Conservation (phyloP, 2,113 vertebrate species). For the Shinisaurus crocodilurus region DNA sequence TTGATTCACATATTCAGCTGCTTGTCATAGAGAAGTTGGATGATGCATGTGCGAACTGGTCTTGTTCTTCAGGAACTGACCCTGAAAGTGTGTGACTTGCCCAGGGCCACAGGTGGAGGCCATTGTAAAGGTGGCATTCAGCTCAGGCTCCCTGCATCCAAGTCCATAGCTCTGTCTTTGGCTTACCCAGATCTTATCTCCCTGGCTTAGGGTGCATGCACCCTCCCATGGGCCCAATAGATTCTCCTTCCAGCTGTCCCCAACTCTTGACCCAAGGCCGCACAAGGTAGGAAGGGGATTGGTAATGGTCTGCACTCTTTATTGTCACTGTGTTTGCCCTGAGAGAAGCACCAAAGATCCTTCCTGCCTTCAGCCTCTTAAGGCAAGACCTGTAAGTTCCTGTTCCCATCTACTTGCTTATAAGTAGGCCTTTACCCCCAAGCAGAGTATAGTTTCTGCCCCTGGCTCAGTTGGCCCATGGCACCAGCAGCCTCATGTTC, state of each 20-base stretch:
- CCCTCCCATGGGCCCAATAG: neutral
- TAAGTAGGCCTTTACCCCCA: neutral
- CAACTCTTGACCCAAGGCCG: neutral
- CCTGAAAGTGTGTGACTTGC: neutral
- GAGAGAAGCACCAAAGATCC: neutral
- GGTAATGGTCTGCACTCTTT: no score
- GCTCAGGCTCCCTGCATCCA: neutral
- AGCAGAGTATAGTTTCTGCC: neutral
- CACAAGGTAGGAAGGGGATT: neutral
- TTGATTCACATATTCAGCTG: neutral
- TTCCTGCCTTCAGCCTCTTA: neutral
- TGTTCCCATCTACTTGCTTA: neutral
- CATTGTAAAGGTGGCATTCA: neutral
- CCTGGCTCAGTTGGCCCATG: neutral
- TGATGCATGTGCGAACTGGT: neutral
- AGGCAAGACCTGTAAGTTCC: neutral
- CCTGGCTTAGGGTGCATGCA: no score
- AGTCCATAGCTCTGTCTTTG: neutral
- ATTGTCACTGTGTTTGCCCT: neutral
- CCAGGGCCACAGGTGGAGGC: neutral
- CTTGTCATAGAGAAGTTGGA: neutral
- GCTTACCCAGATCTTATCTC: neutral
- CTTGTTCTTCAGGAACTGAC: neutral
- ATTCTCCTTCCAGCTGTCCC: neutral
- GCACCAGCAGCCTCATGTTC: no score